A percentile compares a stretch with the other conserved stretches of the same genome.
Evolutionary conservation across 1,140 invertebrate species (phyloP).

Genomic region (Zaprionus kolodkinae): DNA sequence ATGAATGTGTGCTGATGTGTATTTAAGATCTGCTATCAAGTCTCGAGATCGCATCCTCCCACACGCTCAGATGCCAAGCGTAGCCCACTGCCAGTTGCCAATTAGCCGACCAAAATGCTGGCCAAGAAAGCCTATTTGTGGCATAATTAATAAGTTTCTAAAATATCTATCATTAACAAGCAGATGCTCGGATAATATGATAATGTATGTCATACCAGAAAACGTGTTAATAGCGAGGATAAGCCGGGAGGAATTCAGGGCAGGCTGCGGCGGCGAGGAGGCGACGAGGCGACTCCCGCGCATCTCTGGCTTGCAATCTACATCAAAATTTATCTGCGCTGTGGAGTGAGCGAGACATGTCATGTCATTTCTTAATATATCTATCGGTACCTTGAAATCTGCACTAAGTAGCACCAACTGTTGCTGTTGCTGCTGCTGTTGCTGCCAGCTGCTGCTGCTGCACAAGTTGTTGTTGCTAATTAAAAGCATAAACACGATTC

Average conservation of each 20-base stretch:
- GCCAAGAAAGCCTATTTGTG: slow-evolving; percentile 66
- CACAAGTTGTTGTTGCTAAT: slow-evolving; percentile 82
- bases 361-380: slow-evolving; percentile 82
- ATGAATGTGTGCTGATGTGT: slow-evolving; percentile 1
- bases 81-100: not conserved
- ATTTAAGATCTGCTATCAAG: slow-evolving; percentile 30
- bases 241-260: slow-evolving; percentile 1
- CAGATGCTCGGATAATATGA: slow-evolving; percentile 78
- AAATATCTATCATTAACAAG: slow-evolving; percentile 81
- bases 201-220: slow-evolving; percentile 63
- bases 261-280: slow-evolving; percentile 20
- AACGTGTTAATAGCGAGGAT: slow-evolving; percentile 49
- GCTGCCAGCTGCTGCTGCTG: slow-evolving; percentile 33
- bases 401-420: slow-evolving; percentile 76
- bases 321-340: slow-evolving; percentile 77
- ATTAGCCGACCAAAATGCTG: slow-evolving; percentile 11
- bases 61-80: slow-evolving; percentile 44
- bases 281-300: slow-evolving; percentile 39
- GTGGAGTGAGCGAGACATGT: slow-evolving; percentile 76
- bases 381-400: slow-evolving; percentile 81
- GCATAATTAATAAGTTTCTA: slow-evolving; percentile 79
- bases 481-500: slow-evolving; percentile 83
- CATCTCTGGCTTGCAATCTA: slow-evolving; percentile 67
- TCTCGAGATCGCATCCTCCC: slow-evolving; percentile 29
- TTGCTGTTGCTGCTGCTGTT: slow-evolving; percentile 31